Conservation (phyloP, 2,888 invertebrate species). For the Hirtodrosophila histrioides region DNA sequence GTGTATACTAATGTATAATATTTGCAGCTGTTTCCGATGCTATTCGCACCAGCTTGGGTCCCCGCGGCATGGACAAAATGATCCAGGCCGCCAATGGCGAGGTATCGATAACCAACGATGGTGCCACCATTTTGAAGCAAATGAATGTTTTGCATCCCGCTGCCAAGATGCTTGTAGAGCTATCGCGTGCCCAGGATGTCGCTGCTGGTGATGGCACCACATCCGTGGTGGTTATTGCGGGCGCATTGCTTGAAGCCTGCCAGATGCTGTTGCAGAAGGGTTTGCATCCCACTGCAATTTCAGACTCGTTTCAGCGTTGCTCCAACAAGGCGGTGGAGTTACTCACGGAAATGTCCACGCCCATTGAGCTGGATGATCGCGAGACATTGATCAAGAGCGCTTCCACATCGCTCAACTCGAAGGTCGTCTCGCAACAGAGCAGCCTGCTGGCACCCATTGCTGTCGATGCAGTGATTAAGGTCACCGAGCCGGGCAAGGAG, state of each 20-base stretch:
- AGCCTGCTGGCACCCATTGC: conserved; percentile 97
- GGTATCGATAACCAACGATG: conserved; percentile 99
- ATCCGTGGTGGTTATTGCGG: conserved; percentile 98
- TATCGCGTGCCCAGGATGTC: conserved; percentile 99
- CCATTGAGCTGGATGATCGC: conserved; percentile 93
- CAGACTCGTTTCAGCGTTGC: conserved; percentile 95
- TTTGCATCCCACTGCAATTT: conserved; percentile 98
- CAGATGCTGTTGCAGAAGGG: conserved; percentile 96
- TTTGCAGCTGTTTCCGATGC: conserved; percentile 97
- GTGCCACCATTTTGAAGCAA: conserved; percentile 99
- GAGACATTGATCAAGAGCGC: conserved; percentile 96
- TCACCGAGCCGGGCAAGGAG: conserved; percentile 87
- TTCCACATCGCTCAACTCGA: conserved; percentile 98
- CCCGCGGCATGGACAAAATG: conserved; percentile 99
- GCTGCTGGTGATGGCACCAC: conserved; percentile 99
- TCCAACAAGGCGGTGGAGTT: conserved; percentile 86
- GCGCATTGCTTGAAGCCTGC: conserved; percentile 96
- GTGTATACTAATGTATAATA: background rate
- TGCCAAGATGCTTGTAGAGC: conserved; percentile 99
- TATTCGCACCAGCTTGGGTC: conserved; percentile 98
- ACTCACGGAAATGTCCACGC: conserved; percentile 92
- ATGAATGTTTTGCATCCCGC: conserved; percentile 99
- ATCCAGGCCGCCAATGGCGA: conserved; percentile 98
- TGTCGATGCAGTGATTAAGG: conserved; percentile 96
- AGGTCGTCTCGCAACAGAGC: conserved; percentile 99